phyloP scores from a whole-genome alignment of 2,888 invertebrate genomes.

The Aquatica leii region DNA sequence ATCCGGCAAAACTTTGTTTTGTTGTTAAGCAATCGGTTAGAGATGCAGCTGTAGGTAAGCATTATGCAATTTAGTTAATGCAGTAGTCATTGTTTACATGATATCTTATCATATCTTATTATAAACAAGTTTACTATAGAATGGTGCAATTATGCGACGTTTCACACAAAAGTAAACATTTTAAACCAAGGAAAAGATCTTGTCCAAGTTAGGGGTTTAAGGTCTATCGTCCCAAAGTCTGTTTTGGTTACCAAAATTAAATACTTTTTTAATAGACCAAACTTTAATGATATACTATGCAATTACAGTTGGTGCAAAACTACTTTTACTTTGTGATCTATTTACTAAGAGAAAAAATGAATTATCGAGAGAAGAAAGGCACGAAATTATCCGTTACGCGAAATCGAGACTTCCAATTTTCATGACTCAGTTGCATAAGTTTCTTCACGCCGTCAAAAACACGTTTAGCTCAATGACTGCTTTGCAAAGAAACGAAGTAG shows the following conservation, averaged over 20 bases:
- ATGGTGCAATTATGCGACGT: no score
- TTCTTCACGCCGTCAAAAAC: conserved; percentile 67
- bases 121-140: no score
- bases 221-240: no score
- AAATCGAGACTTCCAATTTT: conserved; percentile 72
- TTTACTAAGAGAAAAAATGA: conserved; percentile 70
- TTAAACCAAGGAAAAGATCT: no score
- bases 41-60: conserved; percentile 68
- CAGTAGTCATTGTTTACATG: no score
- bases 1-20: conserved; percentile 68
- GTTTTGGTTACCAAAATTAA: no score
- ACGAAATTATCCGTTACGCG: conserved; percentile 73
- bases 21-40: conserved; percentile 69
- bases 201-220: no score
- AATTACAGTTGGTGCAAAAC: conserved; percentile 62
- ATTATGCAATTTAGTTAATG: no score
- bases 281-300: no score
- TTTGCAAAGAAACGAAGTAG: conserved; percentile 68
- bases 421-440: conserved; percentile 68
- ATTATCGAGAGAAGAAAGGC: conserved; percentile 68
- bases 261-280: no score
- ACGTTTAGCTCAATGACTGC: conserved; percentile 67
- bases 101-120: no score
- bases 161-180: no score
- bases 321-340: conserved; percentile 70